Percentiles rank a stretch among this genome's conserved stretches.
Conservation (phyloP, 2,113 vertebrate species). For the Festucalex cinctus region DNA sequence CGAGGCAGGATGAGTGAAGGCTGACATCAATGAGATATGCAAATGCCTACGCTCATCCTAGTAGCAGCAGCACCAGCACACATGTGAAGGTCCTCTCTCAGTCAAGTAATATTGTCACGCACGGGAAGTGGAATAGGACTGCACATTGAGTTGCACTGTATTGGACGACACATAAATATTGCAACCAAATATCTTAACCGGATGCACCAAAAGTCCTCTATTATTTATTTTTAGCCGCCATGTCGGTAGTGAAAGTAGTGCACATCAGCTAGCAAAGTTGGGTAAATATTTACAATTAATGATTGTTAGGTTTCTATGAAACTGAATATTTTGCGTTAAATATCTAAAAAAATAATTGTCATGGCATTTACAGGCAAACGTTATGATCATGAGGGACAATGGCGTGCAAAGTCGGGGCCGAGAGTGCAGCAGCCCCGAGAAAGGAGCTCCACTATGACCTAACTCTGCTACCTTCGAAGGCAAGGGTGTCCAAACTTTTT, state of each 20-base stretch:
- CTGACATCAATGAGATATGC: constrained; percentile 59
- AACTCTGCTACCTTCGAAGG: no score
- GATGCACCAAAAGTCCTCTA: background rate
- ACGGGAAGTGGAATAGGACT: background rate
- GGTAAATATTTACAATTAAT: background rate
- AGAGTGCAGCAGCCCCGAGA: no score
- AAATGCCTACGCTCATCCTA: constrained; percentile 46
- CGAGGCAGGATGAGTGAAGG: constrained; percentile 52
- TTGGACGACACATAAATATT: no score
- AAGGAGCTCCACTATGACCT: no score
- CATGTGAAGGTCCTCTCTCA: constrained; percentile 44
- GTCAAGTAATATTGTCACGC: constrained; percentile 1
- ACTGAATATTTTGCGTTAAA: no score
- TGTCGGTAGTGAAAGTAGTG: background rate
- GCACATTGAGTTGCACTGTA: background rate
- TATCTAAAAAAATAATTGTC: no score
- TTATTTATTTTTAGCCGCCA: background rate
- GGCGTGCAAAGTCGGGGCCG: no score
- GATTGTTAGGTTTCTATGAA: background rate
- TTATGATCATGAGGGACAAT: no score
- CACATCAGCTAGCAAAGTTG: background rate
- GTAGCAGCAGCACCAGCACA: constrained; percentile 32
- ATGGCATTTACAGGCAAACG: no score
- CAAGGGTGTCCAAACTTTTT: no score
- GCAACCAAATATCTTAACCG: no score